Percentiles rank a stretch among this genome's conserved stretches.
phyloP scores from a whole-genome alignment of 2,113 vertebrate species.

The Pongo pygmaeus region DNA sequence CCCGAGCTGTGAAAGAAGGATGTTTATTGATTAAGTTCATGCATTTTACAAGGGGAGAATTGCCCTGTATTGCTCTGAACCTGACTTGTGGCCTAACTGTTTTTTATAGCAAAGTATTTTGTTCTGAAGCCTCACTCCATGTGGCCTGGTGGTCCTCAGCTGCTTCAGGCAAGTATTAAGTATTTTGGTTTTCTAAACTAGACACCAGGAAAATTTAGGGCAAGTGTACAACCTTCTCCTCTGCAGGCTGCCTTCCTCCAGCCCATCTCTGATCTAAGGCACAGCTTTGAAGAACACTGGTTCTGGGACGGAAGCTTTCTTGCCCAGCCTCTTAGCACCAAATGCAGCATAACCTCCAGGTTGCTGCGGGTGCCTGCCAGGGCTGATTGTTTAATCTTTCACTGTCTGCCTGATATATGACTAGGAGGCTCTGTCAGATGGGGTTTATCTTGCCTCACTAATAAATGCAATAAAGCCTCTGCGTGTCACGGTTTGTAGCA shows the following conservation, averaged over 20 bases:
- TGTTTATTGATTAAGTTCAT: slow-evolving; percentile 65
- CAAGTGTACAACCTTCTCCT: background rate
- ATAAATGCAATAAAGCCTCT: background rate
- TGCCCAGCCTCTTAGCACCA: background rate
- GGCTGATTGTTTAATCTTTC: background rate
- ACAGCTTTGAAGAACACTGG: background rate
- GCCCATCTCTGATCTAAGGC: rapidly evolving
- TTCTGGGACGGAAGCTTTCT: background rate
- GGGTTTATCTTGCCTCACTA: background rate
- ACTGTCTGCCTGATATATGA: background rate
- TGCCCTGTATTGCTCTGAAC: background rate
- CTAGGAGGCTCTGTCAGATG: background rate
- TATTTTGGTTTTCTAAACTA: slow-evolving; percentile 52
- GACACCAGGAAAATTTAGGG: slow-evolving; percentile 26
- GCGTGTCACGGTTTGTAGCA: background rate
- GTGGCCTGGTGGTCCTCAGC: background rate
- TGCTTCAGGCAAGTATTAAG: background rate
- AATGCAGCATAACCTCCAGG: background rate
- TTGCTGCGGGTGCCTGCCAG: rapidly evolving
- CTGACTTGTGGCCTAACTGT: slow-evolving; percentile 33
- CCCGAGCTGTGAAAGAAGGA: slow-evolving; percentile 21
- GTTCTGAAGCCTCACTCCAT: background rate
- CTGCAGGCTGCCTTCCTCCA: background rate
- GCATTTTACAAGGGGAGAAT: slow-evolving; percentile 59
- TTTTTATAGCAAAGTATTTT: slow-evolving; percentile 32